phyloP scores from a whole-genome alignment of 2,888 invertebrate species.

The Diplazon laetatorius region DNA sequence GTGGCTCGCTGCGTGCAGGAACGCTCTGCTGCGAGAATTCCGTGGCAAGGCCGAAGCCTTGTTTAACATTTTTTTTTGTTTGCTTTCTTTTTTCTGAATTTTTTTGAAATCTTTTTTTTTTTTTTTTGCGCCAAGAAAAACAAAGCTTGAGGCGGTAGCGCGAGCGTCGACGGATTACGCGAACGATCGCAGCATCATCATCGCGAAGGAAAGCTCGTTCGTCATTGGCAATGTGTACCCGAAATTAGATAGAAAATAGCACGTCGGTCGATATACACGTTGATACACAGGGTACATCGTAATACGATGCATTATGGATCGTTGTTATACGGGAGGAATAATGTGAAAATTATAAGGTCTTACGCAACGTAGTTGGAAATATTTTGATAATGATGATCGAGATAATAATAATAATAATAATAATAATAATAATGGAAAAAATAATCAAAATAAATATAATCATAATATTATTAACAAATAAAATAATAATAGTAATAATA shows the following conservation, averaged over 20 bases:
- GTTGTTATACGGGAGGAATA: slow-evolving; percentile 32
- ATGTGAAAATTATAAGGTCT: background rate
- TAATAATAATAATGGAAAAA: slow-evolving; percentile 18
- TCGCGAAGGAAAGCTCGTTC: slow-evolving; percentile 8
- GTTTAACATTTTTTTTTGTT: too few relatives aligned
- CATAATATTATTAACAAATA: too few relatives aligned
- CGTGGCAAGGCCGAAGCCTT: background rate
- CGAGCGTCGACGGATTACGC: slow-evolving; percentile 16
- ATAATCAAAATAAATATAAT: too few relatives aligned
- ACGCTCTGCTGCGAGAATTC: background rate
- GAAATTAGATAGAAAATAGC: slow-evolving; percentile 53
- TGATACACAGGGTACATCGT: slow-evolving; percentile 23
- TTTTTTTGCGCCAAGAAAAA: slow-evolving; percentile 45
- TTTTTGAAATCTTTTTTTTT: too few relatives aligned
- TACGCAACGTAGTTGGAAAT: slow-evolving; percentile 30
- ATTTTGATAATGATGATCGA: slow-evolving; percentile 21
- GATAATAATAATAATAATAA: slow-evolving; percentile 23
- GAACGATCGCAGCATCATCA: background rate
- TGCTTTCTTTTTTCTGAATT: too few relatives aligned
- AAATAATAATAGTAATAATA: too few relatives aligned
- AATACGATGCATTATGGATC: slow-evolving; percentile 1
- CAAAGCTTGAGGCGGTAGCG: slow-evolving; percentile 38
- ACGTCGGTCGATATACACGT: slow-evolving; percentile 1
- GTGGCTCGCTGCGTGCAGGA: background rate
- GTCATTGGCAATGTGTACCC: slow-evolving; percentile 19